Conservation (phyloP, 1,140 invertebrate genomes). For the Zaprionus taronus region DNA sequence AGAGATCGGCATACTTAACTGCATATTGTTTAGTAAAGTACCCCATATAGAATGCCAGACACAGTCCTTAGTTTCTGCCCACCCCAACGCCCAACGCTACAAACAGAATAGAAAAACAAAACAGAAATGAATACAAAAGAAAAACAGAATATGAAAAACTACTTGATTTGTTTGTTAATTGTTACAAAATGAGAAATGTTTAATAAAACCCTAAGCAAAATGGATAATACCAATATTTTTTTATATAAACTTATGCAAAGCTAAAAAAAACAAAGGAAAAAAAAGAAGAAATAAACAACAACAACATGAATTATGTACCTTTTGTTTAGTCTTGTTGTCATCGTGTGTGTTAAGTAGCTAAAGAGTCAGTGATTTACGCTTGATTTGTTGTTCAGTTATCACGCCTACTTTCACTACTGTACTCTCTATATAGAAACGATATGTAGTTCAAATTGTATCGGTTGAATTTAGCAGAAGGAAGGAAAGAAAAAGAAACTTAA, state of each 20-base stretch:
- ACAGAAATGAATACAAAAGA: background rate
- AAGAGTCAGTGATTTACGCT: slow-evolving; percentile 35
- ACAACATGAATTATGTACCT: slow-evolving; percentile 57
- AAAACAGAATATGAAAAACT: slow-evolving; percentile 4
- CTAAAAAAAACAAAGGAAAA: background rate
- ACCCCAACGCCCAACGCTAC: slow-evolving; percentile 43
- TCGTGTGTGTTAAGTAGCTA: slow-evolving; percentile 20
- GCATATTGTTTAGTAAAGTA: slow-evolving; percentile 17
- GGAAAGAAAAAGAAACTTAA: background rate
- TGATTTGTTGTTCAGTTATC: slow-evolving; percentile 55
- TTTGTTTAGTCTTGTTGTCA: slow-evolving; percentile 50
- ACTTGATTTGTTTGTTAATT: slow-evolving; percentile 74
- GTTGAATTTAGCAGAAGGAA: slow-evolving; percentile 24
- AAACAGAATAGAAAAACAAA: background rate
- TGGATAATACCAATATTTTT: slow-evolving; percentile 38
- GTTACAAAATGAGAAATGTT: slow-evolving; percentile 62
- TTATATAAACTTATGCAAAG: slow-evolving; percentile 28
- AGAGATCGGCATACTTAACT: slow-evolving; percentile 33
- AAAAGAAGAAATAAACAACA: slow-evolving; percentile 19
- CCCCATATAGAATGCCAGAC: slow-evolving; percentile 18
- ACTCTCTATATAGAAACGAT: slow-evolving; percentile 17
- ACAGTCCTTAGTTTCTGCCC: slow-evolving; percentile 20
- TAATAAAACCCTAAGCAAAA: slow-evolving; percentile 46
- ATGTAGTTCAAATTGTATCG: slow-evolving; percentile 55
- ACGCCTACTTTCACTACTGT: slow-evolving; percentile 17